Base-by-base conservation (phyloP, 53 echinoderm and acorn worm species). In the Echinometra lucunter region DNA sequence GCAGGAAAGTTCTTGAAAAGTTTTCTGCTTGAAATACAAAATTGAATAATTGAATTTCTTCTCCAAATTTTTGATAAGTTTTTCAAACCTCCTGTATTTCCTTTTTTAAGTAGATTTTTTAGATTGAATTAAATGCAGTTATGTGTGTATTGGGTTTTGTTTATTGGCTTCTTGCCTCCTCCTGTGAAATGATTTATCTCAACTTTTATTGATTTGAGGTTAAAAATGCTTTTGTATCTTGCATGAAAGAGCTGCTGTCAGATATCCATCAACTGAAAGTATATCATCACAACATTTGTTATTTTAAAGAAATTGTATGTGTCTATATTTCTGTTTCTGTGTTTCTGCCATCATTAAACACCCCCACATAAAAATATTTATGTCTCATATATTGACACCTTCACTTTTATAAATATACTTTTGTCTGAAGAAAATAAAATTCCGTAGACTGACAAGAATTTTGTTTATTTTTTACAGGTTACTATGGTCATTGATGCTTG, bases 301-400 rank as follows among this genome's bases (percentile, higher is more conserved):
- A 69, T 32, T 44, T 81, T 81, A 81, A 81, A 81, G 23, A 23
- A 81, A 32, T 69, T 34, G 30, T 32, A 69, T 69, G 34, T 66
- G n/a, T 69, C 32, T 32, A 44, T 44, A 81, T 44, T 42, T 81
- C 25, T 44, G 1, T 81, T 44, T 44, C 40, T 38, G 42, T 81
- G 30, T 63, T 34, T 17, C 42, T 34, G 44, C 49, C 15, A 42
- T 53, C 13, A 28, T 85, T 49, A 49, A 8, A 85, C 85, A 85
- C 85, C 49, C 85, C 47, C 49, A 49, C 30, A 1, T 25, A 30
- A 2, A 53, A 85, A 85, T 85, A 85, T 85, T 85, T 85, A 49
- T 49, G 12, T 45, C 49, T 85, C 49, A 49, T 21, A 82, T 82
- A 25, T 85, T 85, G 47, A 85, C 85, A 85, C 85, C 85, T 85